Percentiles rank a stretch among this genome's conserved stretches.
These are phyloP conservation scores for Brienomyrus brachyistius DNA, from an alignment of 2,113 vertebrate genomes.

Conservation along the genomic window DNA sequence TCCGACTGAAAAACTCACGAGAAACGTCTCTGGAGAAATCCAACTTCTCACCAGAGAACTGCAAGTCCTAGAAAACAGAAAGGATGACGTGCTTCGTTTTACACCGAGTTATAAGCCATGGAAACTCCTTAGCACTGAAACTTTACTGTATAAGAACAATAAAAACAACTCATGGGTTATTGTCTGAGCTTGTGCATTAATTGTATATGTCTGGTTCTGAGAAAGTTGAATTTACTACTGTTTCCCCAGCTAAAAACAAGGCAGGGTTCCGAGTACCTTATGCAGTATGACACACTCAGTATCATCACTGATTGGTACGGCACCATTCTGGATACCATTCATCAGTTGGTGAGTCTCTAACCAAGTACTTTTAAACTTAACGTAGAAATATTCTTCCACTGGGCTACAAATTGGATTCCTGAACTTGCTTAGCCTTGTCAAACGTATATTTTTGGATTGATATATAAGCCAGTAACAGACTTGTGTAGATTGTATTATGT, in stretches of 20 bases:
- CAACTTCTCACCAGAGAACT: neutral
- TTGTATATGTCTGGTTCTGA: neutral
- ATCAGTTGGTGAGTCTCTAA: conserved; percentile 57
- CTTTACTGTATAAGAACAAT: neutral
- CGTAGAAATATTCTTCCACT: neutral
- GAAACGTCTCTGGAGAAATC: neutral
- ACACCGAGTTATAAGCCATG: neutral
- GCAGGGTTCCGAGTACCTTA: conserved; percentile 80
- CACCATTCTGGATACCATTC: conserved; percentile 68
- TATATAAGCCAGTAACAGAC: neutral
- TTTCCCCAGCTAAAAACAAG: conserved; percentile 72
- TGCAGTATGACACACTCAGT: conserved; percentile 86
- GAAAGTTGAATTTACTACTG: neutral
- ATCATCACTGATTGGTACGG: conserved; percentile 78
- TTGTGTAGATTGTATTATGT: neutral
- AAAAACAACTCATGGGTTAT: neutral
- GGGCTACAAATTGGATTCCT: neutral
- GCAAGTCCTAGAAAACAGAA: neutral
- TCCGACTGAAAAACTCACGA: neutral
- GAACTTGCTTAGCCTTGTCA: neutral
- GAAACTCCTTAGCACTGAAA: neutral
- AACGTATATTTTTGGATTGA: neutral
- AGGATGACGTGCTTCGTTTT: neutral
- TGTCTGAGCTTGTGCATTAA: neutral
- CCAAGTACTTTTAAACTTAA: neutral